These are phyloP conservation scores for Sceliomorpha sp. DNA, from an alignment of 2,888 invertebrate species.

Conservation along the genomic window DNA sequence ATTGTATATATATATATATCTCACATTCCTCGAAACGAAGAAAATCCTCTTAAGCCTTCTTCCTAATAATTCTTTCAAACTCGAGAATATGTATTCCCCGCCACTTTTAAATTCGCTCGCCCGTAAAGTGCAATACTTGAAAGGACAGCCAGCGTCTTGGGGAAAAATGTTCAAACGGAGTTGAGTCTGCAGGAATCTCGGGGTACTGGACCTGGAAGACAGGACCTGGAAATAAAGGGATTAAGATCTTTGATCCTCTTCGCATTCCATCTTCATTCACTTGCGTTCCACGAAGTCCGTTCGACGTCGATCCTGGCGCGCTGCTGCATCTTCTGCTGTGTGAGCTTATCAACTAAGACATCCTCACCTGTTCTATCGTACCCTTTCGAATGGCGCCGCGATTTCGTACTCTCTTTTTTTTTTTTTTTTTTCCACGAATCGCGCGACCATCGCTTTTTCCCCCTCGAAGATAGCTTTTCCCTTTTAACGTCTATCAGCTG, in stretches of 20 bases:
- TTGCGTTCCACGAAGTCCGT: conserved; percentile 37
- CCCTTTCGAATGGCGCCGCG: conserved; percentile 1
- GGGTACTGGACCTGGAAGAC: conserved; percentile 79
- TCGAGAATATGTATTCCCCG: too few species aligned
- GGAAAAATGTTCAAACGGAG: conserved; percentile 76
- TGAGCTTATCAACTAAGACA: conserved; percentile 58
- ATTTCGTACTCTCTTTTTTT: conserved; percentile 12
- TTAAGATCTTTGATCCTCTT: conserved; percentile 68
- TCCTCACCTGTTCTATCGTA: conserved; percentile 57
- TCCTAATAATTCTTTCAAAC: too few species aligned
- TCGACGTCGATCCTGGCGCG: conserved; percentile 21
- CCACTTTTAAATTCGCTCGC: conserved; percentile 43
- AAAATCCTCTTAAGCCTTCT: too few species aligned
- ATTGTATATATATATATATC: too few species aligned
- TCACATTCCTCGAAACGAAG: too few species aligned
- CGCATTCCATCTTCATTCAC: conserved; percentile 28
- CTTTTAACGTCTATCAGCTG: background rate
- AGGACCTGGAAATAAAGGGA: conserved; percentile 81
- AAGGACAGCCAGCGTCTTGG: conserved; percentile 76
- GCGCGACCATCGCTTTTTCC: background rate
- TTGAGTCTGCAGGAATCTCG: conserved; percentile 78
- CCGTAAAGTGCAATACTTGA: conserved; percentile 60
- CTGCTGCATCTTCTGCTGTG: conserved; percentile 34
- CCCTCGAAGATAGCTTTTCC: background rate
- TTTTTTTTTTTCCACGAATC: too few species aligned